These are phyloP conservation scores for Labeo calbasu DNA, from an alignment of 2,797 vertebrate species.

Conservation along the genomic window DNA sequence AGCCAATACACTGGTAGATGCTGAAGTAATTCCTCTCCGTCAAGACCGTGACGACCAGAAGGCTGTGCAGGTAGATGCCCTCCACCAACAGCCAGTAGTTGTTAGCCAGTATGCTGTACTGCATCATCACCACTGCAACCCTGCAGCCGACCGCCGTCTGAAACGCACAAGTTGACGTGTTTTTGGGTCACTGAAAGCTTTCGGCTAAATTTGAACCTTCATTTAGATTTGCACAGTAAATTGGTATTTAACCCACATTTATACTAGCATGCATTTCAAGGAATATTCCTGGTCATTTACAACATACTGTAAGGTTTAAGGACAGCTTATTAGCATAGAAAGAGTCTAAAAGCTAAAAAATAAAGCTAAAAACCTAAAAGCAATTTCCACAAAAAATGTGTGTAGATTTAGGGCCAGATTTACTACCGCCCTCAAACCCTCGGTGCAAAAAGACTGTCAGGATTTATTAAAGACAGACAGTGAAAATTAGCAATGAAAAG, in stretches of 20 bases:
- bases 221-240: not conserved
- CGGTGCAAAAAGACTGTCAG: not conserved
- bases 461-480: not conserved
- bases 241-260: not conserved
- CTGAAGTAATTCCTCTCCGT: conserved; percentile 81
- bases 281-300: not conserved
- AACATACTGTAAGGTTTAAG: not conserved
- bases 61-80: conserved; percentile 84
- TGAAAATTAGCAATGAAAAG: not conserved
- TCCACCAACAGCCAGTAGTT: conserved; percentile 90
- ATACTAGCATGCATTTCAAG: not conserved
- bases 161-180: conserved; percentile 28
- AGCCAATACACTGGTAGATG: conserved; percentile 85
- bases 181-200: not conserved
- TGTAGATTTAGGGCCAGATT: not conserved
- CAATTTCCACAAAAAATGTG: not conserved
- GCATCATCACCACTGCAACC: conserved; percentile 84
- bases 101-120: conserved; percentile 86
- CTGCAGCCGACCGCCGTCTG: conserved; percentile 87
- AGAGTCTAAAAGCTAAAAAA: not conserved
- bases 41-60: conserved; percentile 80
- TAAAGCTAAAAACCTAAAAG: not conserved
- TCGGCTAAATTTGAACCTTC: not conserved
- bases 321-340: not conserved
- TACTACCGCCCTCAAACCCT: too few species aligned